Percentiles rank a stretch among this genome's conserved stretches.
These are phyloP conservation scores for Pandion haliaetus DNA, from an alignment of 2,113 vertebrate genomes.

Conservation along the genomic window DNA sequence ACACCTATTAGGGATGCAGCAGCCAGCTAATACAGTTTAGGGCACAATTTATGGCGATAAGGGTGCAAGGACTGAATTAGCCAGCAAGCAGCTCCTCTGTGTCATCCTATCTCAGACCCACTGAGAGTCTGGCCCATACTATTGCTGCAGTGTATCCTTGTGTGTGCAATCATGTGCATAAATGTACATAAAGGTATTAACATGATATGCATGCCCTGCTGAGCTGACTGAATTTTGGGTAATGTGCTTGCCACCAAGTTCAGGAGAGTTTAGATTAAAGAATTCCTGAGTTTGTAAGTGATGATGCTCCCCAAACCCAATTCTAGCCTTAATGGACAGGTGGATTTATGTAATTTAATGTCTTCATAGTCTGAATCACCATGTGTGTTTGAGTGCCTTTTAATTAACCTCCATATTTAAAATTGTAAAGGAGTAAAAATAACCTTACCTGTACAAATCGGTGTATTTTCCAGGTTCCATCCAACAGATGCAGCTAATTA, in stretches of 20 bases:
- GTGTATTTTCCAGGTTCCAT: neutral
- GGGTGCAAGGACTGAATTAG: neutral
- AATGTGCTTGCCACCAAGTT: neutral
- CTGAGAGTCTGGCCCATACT: accelerated
- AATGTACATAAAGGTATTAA: neutral
- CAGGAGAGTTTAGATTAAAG: neutral
- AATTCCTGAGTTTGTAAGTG: neutral
- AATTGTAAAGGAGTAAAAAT: neutral
- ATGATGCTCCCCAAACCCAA: neutral
- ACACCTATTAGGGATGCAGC: neutral
- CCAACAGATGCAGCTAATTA: neutral
- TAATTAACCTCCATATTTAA: neutral
- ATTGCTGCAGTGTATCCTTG: neutral
- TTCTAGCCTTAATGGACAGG: neutral
- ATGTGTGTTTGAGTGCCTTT: neutral
- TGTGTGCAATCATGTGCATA: neutral
- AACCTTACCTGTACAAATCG: neutral
- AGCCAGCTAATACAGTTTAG: neutral
- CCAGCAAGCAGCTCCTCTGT: neutral
- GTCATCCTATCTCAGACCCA: neutral
- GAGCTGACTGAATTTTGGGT: neutral
- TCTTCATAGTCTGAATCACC: neutral
- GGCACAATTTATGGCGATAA: neutral
- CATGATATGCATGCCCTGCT: neutral
- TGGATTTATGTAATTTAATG: neutral